Conservation (phyloP, 92 coral and sea anemone species). For the Epizoanthus rinbou region DNA sequence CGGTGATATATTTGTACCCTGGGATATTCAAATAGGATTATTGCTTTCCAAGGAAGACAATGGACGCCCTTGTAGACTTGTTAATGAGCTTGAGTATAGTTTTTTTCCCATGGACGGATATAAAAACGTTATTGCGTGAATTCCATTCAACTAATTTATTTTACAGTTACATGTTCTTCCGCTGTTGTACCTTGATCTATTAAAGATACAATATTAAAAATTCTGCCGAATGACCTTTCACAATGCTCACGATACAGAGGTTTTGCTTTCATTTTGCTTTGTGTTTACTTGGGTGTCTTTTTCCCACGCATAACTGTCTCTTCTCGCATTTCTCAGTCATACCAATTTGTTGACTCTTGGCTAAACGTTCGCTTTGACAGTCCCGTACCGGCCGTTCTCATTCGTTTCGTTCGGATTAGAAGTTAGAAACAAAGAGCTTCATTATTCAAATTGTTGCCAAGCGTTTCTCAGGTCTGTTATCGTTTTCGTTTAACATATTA, state of each 20-base stretch:
- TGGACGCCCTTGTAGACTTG: not conserved
- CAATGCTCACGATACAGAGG: not conserved
- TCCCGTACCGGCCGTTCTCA: not conserved
- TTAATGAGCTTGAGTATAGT: slow-evolving; percentile 2
- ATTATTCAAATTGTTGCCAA: not conserved
- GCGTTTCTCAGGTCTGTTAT: not conserved
- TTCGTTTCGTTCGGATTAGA: not conserved
- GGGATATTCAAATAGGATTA: slow-evolving; percentile 21
- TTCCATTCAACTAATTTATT: not conserved
- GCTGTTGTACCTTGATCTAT: no score
- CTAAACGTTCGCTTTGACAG: slow-evolving; percentile 8
- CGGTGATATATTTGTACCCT: slow-evolving; percentile 18
- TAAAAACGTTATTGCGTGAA: not conserved
- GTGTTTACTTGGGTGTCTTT: slow-evolving; percentile 13
- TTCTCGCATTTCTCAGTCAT: slow-evolving; percentile 20
- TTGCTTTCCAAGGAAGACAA: slow-evolving; percentile 7
- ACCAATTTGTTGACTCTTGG: slow-evolving; percentile 28
- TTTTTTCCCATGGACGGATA: not conserved
- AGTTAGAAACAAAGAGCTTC: no score
- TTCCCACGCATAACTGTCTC: slow-evolving; percentile 41
- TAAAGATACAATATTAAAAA: not conserved
- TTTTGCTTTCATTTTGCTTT: not conserved
- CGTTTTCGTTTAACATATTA: no score
- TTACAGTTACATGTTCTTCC: no score
- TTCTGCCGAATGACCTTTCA: not conserved